Percentiles rank a stretch among this genome's conserved stretches.
Conservation (phyloP, 2,113 vertebrate species). For the Mormoops blainvillei region DNA sequence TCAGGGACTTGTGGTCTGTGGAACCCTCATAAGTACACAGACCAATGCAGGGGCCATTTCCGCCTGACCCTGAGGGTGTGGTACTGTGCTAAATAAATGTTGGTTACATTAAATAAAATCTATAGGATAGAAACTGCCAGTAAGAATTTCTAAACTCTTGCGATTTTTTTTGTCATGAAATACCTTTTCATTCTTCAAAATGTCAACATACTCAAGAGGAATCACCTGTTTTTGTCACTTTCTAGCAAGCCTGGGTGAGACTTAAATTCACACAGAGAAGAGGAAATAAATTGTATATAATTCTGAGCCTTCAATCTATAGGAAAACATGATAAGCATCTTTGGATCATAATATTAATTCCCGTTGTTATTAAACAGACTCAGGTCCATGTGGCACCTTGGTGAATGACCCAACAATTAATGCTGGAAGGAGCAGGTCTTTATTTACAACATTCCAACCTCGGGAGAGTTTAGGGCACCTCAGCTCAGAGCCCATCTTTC, state of each 20-base stretch:
- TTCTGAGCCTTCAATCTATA: slow-evolving; percentile 32
- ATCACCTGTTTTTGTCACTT: slow-evolving; percentile 56
- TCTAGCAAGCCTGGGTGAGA: slow-evolving; percentile 47
- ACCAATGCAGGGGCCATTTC: neutral
- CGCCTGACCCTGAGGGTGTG: neutral
- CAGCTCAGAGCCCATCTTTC: no score
- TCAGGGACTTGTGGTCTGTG: neutral
- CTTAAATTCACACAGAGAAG: slow-evolving; percentile 20
- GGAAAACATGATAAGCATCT: slow-evolving; percentile 39
- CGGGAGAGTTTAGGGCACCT: no score
- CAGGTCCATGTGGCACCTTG: no score
- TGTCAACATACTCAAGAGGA: slow-evolving; percentile 64
- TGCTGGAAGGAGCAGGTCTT: no score
- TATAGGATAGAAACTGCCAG: neutral
- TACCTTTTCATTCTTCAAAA: slow-evolving; percentile 34
- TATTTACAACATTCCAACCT: no score
- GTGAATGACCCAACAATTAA: no score
- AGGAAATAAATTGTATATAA: slow-evolving; percentile 3
- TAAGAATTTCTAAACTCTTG: slow-evolving; percentile 43
- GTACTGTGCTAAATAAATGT: neutral
- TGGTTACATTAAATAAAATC: fast-evolving
- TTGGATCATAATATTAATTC: slow-evolving; percentile 48
- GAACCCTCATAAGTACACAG: neutral
- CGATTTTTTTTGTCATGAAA: slow-evolving; percentile 27
- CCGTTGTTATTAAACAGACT: neutral